These are phyloP conservation scores for Cataglyphis altisquamis DNA, from an alignment of 2,888 invertebrate species.

Conservation along the genomic window DNA sequence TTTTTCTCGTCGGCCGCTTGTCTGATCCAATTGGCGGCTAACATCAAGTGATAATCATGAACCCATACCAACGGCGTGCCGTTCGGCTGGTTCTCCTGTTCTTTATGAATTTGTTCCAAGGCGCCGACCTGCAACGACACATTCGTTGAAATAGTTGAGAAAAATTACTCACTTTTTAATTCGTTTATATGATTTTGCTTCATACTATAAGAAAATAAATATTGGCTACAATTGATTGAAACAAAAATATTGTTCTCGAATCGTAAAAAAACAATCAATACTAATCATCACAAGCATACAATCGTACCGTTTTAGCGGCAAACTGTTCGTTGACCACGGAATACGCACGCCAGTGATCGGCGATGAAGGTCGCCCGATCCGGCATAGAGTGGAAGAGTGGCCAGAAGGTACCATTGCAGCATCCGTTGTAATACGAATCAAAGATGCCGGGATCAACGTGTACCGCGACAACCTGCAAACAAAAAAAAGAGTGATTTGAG, in stretches of 20 bases:
- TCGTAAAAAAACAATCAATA: not conserved
- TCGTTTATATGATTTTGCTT: not conserved
- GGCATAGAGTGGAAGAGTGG: slow-evolving; percentile 97
- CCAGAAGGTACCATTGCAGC: slow-evolving; percentile 97
- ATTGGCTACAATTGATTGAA: not conserved
- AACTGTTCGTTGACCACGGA: slow-evolving; percentile 93
- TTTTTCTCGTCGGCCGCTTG: slow-evolving; percentile 93
- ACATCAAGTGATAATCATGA: slow-evolving; percentile 97
- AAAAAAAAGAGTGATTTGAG: not conserved
- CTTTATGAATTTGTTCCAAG: slow-evolving; percentile 80
- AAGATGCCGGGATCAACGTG: slow-evolving; percentile 92
- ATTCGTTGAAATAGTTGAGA: not conserved
- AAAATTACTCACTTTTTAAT: not conserved
- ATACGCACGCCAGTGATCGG: slow-evolving; percentile 94
- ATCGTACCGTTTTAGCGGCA: slow-evolving; percentile 91
- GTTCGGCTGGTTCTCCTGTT: slow-evolving; percentile 80
- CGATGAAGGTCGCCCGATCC: slow-evolving; percentile 93
- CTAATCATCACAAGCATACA: not conserved
- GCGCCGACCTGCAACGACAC: slow-evolving; percentile 77
- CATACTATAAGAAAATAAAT: not conserved
- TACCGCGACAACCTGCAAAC: slow-evolving; percentile 92
- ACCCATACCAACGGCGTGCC: slow-evolving; percentile 95
- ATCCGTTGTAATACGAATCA: slow-evolving; percentile 96
- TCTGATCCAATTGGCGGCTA: slow-evolving; percentile 96
- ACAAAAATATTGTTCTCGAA: not conserved